Evolutionary conservation across 2,113 vertebrate genomes (phyloP).

Genomic region (Sigmodon hispidus): DNA sequence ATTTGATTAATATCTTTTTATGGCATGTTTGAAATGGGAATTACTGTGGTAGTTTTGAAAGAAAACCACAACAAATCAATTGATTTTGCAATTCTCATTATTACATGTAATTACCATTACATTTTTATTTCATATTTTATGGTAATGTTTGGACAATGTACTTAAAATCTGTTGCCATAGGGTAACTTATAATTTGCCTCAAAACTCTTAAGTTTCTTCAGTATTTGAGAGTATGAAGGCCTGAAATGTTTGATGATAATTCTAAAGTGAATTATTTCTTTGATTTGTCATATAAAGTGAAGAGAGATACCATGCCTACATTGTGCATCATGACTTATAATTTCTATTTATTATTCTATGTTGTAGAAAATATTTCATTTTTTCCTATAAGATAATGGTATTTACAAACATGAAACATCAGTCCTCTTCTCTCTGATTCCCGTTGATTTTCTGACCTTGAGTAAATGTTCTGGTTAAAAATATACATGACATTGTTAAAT

Average conservation of each 20-base stretch:
- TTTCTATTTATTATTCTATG: background rate
- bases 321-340: background rate
- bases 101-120: too few relatives aligned
- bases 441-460: background rate
- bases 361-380: background rate
- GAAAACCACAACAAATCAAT: too few relatives aligned
- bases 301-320: background rate
- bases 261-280: background rate
- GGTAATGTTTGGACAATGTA: too few relatives aligned
- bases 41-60: too few relatives aligned
- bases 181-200: background rate
- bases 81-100: too few relatives aligned
- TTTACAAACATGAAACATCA: background rate
- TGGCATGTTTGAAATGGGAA: background rate
- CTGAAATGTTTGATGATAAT: background rate
- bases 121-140: too few relatives aligned
- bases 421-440: background rate
- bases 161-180: background rate
- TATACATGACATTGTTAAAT: too few relatives aligned
- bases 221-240: background rate
- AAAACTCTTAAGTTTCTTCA: background rate
- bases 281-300: background rate
- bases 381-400: background rate
- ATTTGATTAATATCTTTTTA: background rate
- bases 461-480: background rate